Evolutionary conservation across 1,140 invertebrate species (phyloP), one percentile per base, ranked within the genome.

Genomic region (Leptestheria dahalacensis): DNA sequence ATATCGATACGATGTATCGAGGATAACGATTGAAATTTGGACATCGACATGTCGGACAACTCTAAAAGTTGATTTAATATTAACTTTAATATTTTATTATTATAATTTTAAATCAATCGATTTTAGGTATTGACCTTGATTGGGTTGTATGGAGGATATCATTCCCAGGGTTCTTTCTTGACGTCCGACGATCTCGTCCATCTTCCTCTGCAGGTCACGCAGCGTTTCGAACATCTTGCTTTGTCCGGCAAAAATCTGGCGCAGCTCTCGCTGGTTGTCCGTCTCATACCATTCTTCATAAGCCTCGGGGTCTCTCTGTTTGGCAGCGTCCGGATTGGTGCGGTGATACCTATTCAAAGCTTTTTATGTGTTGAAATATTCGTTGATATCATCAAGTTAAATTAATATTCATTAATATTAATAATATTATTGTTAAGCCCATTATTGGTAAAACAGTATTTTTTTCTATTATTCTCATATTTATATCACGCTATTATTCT

Each of bases 201-300:
- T 74, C 75, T 94, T 95, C 61, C 81, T 77, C 65, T 85, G 83
- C 4, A 96, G 67, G 23, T 86, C 82, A 55, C 80, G 77, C 12
- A 93, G 69, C 0, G 80, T 75, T 24, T 90, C 84, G 66, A 84
- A 85, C 50, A 95, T 91, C 67, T 88, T 82, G 59, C 82, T 85
- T 68, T 95, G 89, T 0, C 88, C 90, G 64, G 87, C 79, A 75
- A 92, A 96, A 63, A 97, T 95, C 76, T 95, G 91, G 21, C 87
- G 74, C 60, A 96, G 71, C 73, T 97, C 92, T 60, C 91, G 74
- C 71, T 93, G 86, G 62, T 83, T 87, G 67, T 93, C 89, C 21
- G 81, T 82, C 74, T 97, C 91, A 74, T 85, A 96, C 82, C 86
- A 91, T 65, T 91, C 88, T 18, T 90, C 86, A 15, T 41, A 41